Evolutionary conservation across 2,113 vertebrate species (phyloP).

Genomic region (Microcebus tavaratra): DNA sequence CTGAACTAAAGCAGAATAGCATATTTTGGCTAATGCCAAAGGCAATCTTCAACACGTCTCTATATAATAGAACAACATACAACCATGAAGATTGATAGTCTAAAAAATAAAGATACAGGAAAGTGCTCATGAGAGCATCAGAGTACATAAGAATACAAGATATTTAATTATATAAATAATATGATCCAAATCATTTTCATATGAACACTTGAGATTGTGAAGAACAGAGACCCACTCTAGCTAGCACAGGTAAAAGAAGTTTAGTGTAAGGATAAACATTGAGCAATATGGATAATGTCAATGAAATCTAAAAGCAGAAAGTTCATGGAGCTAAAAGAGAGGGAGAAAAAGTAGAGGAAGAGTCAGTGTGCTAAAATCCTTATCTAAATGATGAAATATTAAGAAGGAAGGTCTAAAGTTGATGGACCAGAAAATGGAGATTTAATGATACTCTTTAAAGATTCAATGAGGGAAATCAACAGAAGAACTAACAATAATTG

Average conservation of each 20-base stretch:
- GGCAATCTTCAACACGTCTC: neutral
- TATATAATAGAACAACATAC: neutral
- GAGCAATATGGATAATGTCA: neutral
- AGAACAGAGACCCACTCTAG: neutral
- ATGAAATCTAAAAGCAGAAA: conserved; percentile 32
- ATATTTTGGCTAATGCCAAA: neutral
- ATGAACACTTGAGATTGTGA: neutral
- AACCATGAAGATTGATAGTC: neutral
- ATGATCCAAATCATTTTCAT: neutral
- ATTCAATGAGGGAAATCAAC: neutral
- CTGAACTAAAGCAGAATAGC: neutral
- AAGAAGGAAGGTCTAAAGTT: neutral
- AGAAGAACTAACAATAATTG: neutral
- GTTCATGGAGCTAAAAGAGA: neutral
- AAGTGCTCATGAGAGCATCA: neutral
- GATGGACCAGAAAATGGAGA: neutral
- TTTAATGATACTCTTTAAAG: neutral
- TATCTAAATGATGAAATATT: neutral
- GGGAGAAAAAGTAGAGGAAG: neutral
- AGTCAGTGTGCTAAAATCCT: neutral
- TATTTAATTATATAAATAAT: neutral
- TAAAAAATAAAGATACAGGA: neutral
- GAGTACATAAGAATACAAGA: neutral
- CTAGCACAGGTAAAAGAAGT: neutral
- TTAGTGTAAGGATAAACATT: neutral